Base-by-base conservation (phyloP, 2,113 vertebrate species). In the Pseudopipra pipra region DNA sequence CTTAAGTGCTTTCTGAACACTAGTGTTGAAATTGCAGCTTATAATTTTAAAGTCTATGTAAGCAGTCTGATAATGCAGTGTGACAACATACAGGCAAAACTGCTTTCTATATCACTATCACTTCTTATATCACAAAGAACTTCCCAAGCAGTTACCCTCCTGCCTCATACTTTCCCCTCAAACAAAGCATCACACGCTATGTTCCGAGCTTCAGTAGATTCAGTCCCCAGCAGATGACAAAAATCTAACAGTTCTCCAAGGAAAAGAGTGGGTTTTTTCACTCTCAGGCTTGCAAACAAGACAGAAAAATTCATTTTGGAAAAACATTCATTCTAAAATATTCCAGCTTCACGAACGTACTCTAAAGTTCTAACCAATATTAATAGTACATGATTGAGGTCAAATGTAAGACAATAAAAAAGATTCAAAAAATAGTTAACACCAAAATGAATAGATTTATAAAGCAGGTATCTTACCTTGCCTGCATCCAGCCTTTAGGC, bases 401-500 rank as follows among this genome's bases (percentile, higher is more conserved):
- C 14, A 95, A 84, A 71, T 27, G 2, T 23, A 58, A 87, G 23
- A 59, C 56, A 87, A 20, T 30, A 78, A 65, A 21, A 6, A 81
- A 47, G 23, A 78, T 23, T 33, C 13, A 78, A 92, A 14, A 88
- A 91, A 87, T 16, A 47, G n/a, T 93, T 85, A 54, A 76, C 41
- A 94, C 10, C 28, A 61, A 72, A 83, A 72, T 24, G 43, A 41
- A 44, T 1, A 72, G 11, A 66, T 31, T 51, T 1, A 52, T 28
- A 67, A 51, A 89, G 31, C 31, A 51, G 12, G 13, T 73, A 70
- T 95, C 96, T 95, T 97, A 99, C 99, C 99, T 99, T 97, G 98
- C 98, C 97, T 99, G 99, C 99, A 99, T 99, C 99, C 99, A 99
- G 85, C 99, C 99, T 97, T 99, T 99, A 66, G 99, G 99, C 99